A percentile compares a stretch with the other conserved stretches of the same genome.
These are phyloP conservation scores for Scrobipalpa costella DNA, from an alignment of 2,888 invertebrate genomes.

Conservation along the genomic window DNA sequence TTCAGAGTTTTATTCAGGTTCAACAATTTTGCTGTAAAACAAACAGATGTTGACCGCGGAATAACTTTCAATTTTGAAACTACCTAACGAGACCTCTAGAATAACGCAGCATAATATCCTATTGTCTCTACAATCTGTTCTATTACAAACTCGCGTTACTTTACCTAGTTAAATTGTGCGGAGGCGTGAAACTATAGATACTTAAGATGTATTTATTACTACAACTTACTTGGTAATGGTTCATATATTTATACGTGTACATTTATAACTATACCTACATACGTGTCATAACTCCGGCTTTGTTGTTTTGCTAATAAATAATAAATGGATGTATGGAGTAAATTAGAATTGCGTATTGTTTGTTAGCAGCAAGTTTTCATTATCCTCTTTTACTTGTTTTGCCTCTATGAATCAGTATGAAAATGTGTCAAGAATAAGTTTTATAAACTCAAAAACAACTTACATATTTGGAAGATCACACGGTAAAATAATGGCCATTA, in stretches of 20 bases:
- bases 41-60: background rate
- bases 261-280: slow-evolving; percentile 11
- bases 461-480: background rate
- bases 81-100: background rate
- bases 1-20: background rate
- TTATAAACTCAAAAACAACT: slow-evolving; percentile 1
- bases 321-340: background rate
- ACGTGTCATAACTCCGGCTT: background rate
- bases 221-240: slow-evolving; percentile 1
- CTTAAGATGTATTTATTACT: slow-evolving; percentile 25
- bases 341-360: background rate
- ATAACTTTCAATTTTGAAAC: background rate
- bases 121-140: slow-evolving; percentile 3
- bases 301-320: background rate
- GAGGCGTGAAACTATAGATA: slow-evolving; percentile 27
- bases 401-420: background rate
- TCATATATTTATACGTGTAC: background rate
- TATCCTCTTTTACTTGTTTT: background rate
- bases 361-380: background rate
- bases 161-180: slow-evolving; percentile 22
- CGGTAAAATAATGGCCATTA: slow-evolving; percentile 11
- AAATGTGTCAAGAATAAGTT: background rate
- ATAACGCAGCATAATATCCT: slow-evolving; percentile 1
- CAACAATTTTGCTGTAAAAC: background rate
- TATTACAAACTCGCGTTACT: slow-evolving; percentile 15